phyloP scores from a whole-genome alignment of 2,113 vertebrate species.

The Boulengeromyrus knoepffleri region DNA sequence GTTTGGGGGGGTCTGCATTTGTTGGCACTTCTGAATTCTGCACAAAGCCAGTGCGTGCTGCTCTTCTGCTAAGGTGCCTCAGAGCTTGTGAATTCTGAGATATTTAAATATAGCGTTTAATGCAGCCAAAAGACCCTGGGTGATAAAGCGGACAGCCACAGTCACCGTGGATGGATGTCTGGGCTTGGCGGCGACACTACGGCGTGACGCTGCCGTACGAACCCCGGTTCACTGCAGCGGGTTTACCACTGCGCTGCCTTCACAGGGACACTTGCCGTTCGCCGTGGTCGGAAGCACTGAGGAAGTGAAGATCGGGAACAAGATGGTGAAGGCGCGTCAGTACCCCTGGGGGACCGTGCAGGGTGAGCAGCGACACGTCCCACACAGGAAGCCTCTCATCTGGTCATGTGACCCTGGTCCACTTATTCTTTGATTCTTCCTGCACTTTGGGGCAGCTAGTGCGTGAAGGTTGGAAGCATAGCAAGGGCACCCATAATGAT shows the following conservation, averaged over 20 bases:
- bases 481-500: neutral
- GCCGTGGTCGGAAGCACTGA: conserved; percentile 95
- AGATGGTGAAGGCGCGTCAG: conserved; percentile 96
- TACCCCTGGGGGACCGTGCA: conserved; percentile 97
- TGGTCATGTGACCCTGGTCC: neutral
- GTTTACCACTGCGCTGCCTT: conserved; percentile 17
- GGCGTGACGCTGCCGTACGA: neutral
- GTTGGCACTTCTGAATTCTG: neutral
- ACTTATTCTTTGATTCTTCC: neutral
- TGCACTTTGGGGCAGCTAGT: neutral
- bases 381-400: conserved; percentile 44
- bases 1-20: neutral
- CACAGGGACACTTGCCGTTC: conserved; percentile 90
- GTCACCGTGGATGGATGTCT: neutral
- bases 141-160: neutral
- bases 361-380: conserved; percentile 64
- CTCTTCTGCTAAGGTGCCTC: neutral
- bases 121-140: neutral
- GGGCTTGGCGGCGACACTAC: no score
- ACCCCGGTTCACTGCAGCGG: neutral
- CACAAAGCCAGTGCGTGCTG: neutral
- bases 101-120: neutral
- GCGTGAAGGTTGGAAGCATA: neutral
- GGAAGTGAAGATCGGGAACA: conserved; percentile 96
- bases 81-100: neutral